Conservation (phyloP, 2,888 invertebrate species). For the Diaphora mendica region DNA sequence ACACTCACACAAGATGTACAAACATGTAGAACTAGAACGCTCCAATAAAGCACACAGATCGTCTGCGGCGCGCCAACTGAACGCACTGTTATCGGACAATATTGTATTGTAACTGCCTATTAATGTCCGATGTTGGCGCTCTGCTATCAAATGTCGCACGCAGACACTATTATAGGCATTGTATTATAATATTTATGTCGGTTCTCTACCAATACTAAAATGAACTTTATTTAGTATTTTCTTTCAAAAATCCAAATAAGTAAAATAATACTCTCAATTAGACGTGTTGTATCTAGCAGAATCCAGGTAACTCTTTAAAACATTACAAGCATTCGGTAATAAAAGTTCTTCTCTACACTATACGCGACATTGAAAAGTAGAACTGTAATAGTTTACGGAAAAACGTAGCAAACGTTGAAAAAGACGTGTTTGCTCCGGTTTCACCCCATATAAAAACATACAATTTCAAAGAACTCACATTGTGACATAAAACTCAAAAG, state of each 20-base stretch:
- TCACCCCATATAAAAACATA: too few species aligned
- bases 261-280: background rate
- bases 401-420: too few species aligned
- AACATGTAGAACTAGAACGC: background rate
- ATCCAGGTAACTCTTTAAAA: too few species aligned
- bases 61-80: slow-evolving; percentile 38
- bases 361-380: too few species aligned
- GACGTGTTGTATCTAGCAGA: too few species aligned
- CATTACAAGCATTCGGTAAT: too few species aligned
- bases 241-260: background rate
- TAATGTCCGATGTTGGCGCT: slow-evolving; percentile 31
- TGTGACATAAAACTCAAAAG: too few species aligned
- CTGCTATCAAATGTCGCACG: slow-evolving; percentile 18
- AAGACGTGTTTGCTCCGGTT: too few species aligned
- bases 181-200: slow-evolving; percentile 11
- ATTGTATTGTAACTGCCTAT: slow-evolving; percentile 46
- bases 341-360: too few species aligned
- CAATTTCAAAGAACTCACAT: too few species aligned
- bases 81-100: slow-evolving; percentile 39
- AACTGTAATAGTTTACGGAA: too few species aligned
- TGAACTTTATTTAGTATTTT: background rate
- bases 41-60: slow-evolving; percentile 49
- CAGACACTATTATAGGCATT: background rate
- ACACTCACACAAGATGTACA: background rate
- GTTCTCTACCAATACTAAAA: background rate